A percentile compares a stretch with the other conserved stretches of the same genome.
phyloP scores from a whole-genome alignment of 1,140 invertebrate species.

The Drosophila obscura region DNA sequence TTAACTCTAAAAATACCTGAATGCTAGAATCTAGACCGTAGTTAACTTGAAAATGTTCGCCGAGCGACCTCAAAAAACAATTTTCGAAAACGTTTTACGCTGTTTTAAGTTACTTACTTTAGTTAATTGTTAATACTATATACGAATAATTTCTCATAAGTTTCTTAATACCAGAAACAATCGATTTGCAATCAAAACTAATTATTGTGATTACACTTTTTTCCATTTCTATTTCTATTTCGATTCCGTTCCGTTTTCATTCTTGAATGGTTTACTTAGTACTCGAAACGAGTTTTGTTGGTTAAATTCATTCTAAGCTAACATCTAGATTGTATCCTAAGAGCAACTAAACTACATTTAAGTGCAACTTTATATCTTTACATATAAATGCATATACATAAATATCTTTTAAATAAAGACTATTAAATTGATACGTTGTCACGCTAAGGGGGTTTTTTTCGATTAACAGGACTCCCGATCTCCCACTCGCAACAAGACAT shows the following conservation, averaged over 20 bases:
- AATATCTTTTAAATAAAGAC: conserved; percentile 41
- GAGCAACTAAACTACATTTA: conserved; percentile 53
- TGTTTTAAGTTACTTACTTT: conserved; percentile 60
- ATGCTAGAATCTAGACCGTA: conserved; percentile 47
- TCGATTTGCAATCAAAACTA: conserved; percentile 48
- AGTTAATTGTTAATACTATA: conserved; percentile 42
- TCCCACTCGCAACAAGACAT: too few relatives aligned
- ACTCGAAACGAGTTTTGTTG: conserved; percentile 73
- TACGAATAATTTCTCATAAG: conserved; percentile 40
- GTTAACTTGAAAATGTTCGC: conserved; percentile 54
- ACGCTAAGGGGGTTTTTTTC: background rate
- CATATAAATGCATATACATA: conserved; percentile 34
- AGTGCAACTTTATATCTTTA: conserved; percentile 54
- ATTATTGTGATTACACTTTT: conserved; percentile 64
- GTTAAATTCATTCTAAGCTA: conserved; percentile 72
- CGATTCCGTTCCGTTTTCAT: conserved; percentile 35
- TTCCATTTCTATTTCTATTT: conserved; percentile 22
- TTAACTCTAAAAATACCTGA: conserved; percentile 43
- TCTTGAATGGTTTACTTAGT: conserved; percentile 65
- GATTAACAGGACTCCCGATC: too few relatives aligned
- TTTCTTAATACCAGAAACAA: conserved; percentile 13
- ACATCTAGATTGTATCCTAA: conserved; percentile 62
- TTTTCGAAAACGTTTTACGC: conserved; percentile 42
- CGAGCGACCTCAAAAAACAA: conserved; percentile 45
- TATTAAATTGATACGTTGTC: conserved; percentile 14